These are phyloP conservation scores for Ethmia dodecea DNA, from an alignment of 2,888 invertebrate species.

Conservation along the genomic window DNA sequence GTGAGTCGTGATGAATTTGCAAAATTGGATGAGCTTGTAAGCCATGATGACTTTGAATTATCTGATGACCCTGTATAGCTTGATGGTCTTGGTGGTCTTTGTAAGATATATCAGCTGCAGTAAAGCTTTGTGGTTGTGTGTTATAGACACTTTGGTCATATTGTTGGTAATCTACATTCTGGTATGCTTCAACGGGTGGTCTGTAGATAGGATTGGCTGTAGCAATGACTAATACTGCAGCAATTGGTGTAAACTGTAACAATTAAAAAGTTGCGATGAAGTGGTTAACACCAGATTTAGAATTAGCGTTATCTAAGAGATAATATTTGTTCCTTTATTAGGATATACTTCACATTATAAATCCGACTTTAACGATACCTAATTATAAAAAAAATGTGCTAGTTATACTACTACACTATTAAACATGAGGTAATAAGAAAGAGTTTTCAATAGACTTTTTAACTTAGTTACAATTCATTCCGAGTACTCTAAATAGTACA, in stretches of 20 bases:
- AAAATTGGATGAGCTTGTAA: slow-evolving; percentile 1
- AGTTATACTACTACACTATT: no score
- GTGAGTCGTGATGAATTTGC: neutral
- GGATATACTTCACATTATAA: no score
- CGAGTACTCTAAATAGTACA: no score
- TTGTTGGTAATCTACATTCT: slow-evolving; percentile 28
- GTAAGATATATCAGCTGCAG: slow-evolving; percentile 8
- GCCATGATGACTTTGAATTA: neutral
- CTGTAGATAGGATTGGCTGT: slow-evolving; percentile 44
- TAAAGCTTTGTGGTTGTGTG: neutral
- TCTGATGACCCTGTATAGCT: neutral
- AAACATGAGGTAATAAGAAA: no score
- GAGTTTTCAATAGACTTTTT: no score
- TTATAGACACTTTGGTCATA: no score
- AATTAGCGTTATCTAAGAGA: no score
- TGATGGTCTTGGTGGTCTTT: slow-evolving; percentile 17
- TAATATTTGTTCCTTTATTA: no score
- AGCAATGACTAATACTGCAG: slow-evolving; percentile 45
- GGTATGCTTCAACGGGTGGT: slow-evolving; percentile 14
- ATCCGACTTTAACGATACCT: no score
- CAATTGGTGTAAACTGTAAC: slow-evolving; percentile 38
- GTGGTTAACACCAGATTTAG: no score
- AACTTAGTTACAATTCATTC: no score
- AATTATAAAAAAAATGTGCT: no score
- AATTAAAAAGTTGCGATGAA: neutral